Base-by-base conservation (phyloP, 2,797 vertebrate genomes). In the Sebastes steindachneri region DNA sequence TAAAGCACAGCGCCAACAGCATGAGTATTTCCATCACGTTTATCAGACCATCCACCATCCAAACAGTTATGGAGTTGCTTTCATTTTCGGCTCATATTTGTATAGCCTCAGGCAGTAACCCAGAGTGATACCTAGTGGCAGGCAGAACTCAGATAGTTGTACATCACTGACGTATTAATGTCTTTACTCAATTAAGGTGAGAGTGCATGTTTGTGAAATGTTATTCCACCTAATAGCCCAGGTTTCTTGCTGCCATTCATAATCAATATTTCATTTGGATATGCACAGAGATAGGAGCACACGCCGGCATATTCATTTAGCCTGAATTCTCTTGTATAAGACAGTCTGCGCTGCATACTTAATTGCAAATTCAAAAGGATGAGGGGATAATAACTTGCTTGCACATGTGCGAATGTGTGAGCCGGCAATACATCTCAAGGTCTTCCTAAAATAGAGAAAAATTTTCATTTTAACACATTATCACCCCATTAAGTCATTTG, bases 31-130 rank as follows among this genome's bases (percentile, higher is more conserved):
- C 88, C 41, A 81, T 93, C 93, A 92, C 86, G 88, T 93, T 90
- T 84, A 85, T 92, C 91, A 88, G 81, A 88, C 87, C 92, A 84
- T 88, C 82, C 88, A 80, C 80, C 82, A 75, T 85, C 89, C 87
- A 88, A 92, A 92, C 86, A 86, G 89, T 89, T 89, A 88, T 80
- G 83, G 88, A 90, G 92, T 88, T 90, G 83, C 93, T 92, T 93
- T 93, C 90, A 91, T 93, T 95, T 92, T 92, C 87, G 72, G 83
- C 89, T 92, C 86, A 86, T 90, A 91, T 93, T 94, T 93, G 93
- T 93, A 89, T 57, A 62, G 91, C 93, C 91, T 75, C 15, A 83
- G 94, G 95, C 94, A 80, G 86, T 85, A 86, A 88, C 83, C 88
- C 82, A 67, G 83, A 86, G 88, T 88, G 89, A 92, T 92, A 92